Base-by-base conservation (phyloP, 2,113 vertebrate species). In the Oncorhynchus masou region DNA sequence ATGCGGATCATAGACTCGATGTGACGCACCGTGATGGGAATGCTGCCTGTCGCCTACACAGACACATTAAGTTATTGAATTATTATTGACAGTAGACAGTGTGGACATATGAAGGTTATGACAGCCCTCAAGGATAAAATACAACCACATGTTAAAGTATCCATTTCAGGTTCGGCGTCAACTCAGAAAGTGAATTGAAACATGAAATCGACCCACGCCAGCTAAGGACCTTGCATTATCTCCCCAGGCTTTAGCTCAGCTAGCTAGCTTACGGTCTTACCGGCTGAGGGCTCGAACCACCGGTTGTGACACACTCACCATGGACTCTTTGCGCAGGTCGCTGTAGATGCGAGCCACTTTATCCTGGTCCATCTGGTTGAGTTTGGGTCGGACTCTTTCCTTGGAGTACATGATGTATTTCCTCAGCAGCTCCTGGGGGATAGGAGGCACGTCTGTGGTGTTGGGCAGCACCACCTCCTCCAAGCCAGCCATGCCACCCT, bases 301-400 rank as follows among this genome's bases (percentile, higher is more conserved):
- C 39, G 9, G 9, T 31, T 15, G 54, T 70, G 3, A 22, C 2
- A 0, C 12, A 54, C 95, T 95, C 81, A 99, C 97, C 97, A 98
- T 96, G 9, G 97, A 99, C 86, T 99, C 97, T 80, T 96, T 99
- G 65, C 98, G 93, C 57, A 99, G 95, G 70, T 99, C 97, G 7
- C 96, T 99, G 88, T 99, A 99, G 93, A 99, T 99, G n/a, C 90
- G 95, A 74, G 98, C 98, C 86, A 99, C 97, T 71, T 99, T 99
- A 89, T 99, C 97, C 92, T 99, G 97, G 75, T 99, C 97, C 98
- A 99, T 98, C 92, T 98, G 98, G 86, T 98, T 97, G 74, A 99
- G 96, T 85, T 98, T 99, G 0, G 98, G 98, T 12, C 84, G 90
- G 79, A 99, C 95, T 68, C 93, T 93, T 83, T 99, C 97, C 83